These are phyloP conservation scores for Zaprionus ghesquierei DNA, from an alignment of 1,140 invertebrate species.

Conservation along the genomic window DNA sequence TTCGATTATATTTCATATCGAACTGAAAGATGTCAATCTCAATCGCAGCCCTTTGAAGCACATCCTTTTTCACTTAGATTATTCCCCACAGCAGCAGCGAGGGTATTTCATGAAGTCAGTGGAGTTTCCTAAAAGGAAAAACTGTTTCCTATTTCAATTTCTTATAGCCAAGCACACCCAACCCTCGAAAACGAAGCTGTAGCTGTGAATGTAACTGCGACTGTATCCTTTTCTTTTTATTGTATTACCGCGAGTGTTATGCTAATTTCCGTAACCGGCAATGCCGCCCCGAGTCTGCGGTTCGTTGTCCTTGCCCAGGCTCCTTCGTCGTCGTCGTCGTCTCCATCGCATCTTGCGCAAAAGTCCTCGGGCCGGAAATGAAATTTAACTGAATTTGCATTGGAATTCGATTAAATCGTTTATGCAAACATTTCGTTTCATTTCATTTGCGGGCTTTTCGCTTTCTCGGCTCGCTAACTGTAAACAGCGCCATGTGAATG, in stretches of 20 bases:
- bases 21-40: neutral
- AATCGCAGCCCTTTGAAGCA: neutral
- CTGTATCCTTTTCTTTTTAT: conserved; percentile 75
- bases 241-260: conserved; percentile 81
- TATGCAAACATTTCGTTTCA: conserved; percentile 83
- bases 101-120: conserved; percentile 9
- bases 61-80: conserved; percentile 10
- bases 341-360: conserved; percentile 15
- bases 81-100: neutral
- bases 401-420: conserved; percentile 83
- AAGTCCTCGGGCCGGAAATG: conserved; percentile 71
- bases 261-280: conserved; percentile 78
- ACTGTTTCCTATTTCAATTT: conserved; percentile 77
- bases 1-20: neutral
- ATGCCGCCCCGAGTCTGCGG: conserved; percentile 22
- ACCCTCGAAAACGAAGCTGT: conserved; percentile 30
- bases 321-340: neutral
- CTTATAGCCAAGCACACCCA: conserved; percentile 44
- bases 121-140: conserved; percentile 41
- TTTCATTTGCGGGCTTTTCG: conserved; percentile 79
- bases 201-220: conserved; percentile 42
- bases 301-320: neutral
- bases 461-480: conserved; percentile 51
- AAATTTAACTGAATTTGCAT: conserved; percentile 83
- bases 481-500: conserved; percentile 55